Evolutionary conservation across 2,888 invertebrate species (phyloP), one percentile per base, ranked within the genome.

Genomic region (Leptinotarsa rubiginosa): DNA sequence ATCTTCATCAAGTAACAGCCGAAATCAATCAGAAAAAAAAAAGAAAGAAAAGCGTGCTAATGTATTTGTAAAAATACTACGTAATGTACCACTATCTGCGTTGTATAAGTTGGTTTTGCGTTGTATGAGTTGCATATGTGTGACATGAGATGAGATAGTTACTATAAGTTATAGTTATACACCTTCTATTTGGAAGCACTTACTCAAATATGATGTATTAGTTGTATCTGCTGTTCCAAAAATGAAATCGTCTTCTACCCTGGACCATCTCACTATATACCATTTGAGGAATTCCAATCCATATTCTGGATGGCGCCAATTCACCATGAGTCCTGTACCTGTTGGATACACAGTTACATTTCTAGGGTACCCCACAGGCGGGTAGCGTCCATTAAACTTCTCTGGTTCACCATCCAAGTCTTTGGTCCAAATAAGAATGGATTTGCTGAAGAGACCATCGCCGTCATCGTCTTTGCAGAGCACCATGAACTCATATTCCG

Each of bases 401-500:
- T 80, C 75, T 67, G 75, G 70, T 62, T 80, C 80, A 2, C 78
- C 80, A 62, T 85, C 81, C n/a, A 79, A 65, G 13, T 89, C 91
- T 87, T 92, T 91, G 0, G 97, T 97, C 84, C 91, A 91, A 72
- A 94, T 92, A 81, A 92, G 91, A 47, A 96, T 90, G 15, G 94
- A 91, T 87, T 95, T 95, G 88, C 97, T 97, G 86, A 96, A 96
- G 89, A 96, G 93, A 31, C 97, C 97, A 83, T 97, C 96, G 10
- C 97, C 97, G 75, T 92, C 90, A 83, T 93, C 92, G 87, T 97
- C 97, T 86, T 95, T 94, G 81, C 96, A 93, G 67, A 96, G 90
- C 66, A 98, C 95, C 91, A 96, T 96, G 85, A 98, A 93, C 88
- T 97, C 97, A 88, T 97, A 97, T 84, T 94, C 92, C 25, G 93